These are phyloP conservation scores for Luehdorfia chinensis DNA, from an alignment of 1,140 invertebrate species.

Conservation along the genomic window DNA sequence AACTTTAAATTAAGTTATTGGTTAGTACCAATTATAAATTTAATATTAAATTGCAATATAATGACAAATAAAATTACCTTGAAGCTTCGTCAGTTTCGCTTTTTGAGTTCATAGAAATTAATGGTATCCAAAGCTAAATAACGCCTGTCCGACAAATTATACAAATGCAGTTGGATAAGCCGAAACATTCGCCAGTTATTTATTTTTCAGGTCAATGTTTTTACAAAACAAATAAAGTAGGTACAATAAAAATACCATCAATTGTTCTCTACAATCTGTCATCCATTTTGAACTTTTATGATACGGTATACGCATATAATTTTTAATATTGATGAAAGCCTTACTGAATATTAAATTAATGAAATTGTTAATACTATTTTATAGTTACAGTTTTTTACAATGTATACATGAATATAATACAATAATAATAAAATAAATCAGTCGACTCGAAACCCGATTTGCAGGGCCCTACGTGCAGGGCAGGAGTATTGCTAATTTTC, in stretches of 20 bases:
- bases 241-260: constrained; percentile 55
- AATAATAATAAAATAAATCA: no score
- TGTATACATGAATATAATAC: no score
- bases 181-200: constrained; percentile 39
- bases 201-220: constrained; percentile 30
- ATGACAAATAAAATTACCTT: constrained; percentile 60
- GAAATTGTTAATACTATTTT: no score
- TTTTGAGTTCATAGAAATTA: constrained; percentile 76
- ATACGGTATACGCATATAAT: constrained; percentile 24
- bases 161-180: constrained; percentile 38
- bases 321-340: constrained; percentile 11
- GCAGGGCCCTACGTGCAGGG: no score
- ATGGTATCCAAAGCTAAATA: constrained; percentile 43
- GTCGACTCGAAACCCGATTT: no score
- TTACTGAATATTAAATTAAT: no score
- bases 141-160: constrained; percentile 38
- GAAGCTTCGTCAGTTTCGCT: constrained; percentile 76
- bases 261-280: constrained; percentile 49
- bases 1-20: constrained; percentile 23
- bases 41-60: constrained; percentile 13
- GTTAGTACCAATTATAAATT: background rate
- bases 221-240: constrained; percentile 46
- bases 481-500: no score
- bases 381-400: no score
- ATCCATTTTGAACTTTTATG: constrained; percentile 50